These are phyloP conservation scores for Lacerta agilis DNA, from an alignment of 2,797 vertebrate species.

Conservation along the genomic window DNA sequence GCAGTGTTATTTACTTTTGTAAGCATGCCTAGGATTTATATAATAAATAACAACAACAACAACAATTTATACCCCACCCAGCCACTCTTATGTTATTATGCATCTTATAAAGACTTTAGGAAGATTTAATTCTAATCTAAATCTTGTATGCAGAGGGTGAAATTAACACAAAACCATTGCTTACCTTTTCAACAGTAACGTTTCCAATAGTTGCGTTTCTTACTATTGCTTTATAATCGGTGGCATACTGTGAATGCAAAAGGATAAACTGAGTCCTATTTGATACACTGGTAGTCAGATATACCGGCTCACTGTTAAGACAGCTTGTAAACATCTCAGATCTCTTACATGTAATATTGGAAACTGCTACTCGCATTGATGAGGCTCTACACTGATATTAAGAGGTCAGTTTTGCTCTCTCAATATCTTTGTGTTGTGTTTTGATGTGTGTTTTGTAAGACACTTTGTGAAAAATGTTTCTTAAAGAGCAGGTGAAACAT, in stretches of 20 bases:
- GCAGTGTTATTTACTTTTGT: neutral
- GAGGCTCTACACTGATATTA: neutral
- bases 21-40: neutral
- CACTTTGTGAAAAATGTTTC: too few relatives aligned
- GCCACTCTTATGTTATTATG: neutral
- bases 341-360: neutral
- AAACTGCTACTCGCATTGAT: neutral
- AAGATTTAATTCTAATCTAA: neutral
- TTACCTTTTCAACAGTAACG: conserved; percentile 87
- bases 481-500: too few relatives aligned
- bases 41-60: too few relatives aligned
- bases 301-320: neutral
- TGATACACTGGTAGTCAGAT: neutral
- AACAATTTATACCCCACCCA: too few relatives aligned
- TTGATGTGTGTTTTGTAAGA: too few relatives aligned
- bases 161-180: neutral
- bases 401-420: too few relatives aligned
- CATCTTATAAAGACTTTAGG: neutral
- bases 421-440: too few relatives aligned
- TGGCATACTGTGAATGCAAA: conserved; percentile 86
- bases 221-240: conserved; percentile 83
- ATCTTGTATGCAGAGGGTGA: neutral
- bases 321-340: neutral
- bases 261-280: neutral
- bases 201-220: conserved; percentile 87